Evolutionary conservation across 2,888 invertebrate genomes (phyloP), one percentile per base, ranked within the genome.

Genomic region (Artemia sinica): DNA sequence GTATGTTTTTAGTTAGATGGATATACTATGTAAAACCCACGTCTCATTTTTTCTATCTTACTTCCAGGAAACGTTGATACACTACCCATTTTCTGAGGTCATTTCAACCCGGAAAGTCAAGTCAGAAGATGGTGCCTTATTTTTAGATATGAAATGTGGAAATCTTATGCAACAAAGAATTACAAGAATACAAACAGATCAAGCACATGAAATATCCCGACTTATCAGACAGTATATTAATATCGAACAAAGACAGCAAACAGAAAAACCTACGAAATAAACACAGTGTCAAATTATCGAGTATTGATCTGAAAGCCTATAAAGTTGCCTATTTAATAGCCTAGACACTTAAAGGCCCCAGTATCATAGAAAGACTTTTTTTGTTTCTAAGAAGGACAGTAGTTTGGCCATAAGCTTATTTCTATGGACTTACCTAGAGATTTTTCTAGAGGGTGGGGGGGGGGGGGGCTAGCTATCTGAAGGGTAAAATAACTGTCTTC

Each of bases 181-280:
- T 75, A 91, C 93, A 71, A 83, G 95, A 74, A 85, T 97, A 74
- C 95, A 96, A 78, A 97, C 96, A 0, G 94, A 96, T 79, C 91
- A 97, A 81, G 96, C 96, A 58, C 93, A 94, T 76, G 96, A 97
- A 80, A 92, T 97, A 75, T 92, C 94, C 67, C 85, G 95, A 73
- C 84, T 97, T 74, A 94, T 97, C 76, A 84, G 94, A 50, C 96
- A 97, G 79, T 97, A 97, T 81, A 94, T 97, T 76, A 91, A 91
- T 75, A 87, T 95, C 80, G 88, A 89, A 75, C 86, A 88, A 77
- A 79, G 83, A 68, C 70, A 72, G 11, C 68, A 70, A 50, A 67
- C 18, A 18, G 67, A 67, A 58, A 58, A 58, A 2, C 63, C 63
- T 58, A 58, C 9, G 28, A 58, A 58, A 58, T 41, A 41, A 41